Base-by-base conservation (phyloP, 2,113 vertebrate species). In the Euleptes europaea region DNA sequence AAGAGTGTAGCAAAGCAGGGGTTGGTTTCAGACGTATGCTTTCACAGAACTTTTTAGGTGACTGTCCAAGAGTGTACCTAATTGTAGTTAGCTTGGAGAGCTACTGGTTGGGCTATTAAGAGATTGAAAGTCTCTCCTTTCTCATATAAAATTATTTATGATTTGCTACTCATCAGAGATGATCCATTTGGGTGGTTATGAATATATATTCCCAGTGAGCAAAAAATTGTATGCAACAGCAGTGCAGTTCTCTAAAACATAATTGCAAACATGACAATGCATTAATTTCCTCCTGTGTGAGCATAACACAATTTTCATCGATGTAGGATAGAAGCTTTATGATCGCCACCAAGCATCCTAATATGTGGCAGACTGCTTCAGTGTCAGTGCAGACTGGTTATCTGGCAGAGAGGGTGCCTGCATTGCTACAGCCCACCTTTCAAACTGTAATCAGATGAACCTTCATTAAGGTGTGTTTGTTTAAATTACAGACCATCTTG, bases 191-290 rank as follows among this genome's bases (percentile, higher is more conserved):
- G 33, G 14, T 26, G 19, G n/a, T 35, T 13, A 35, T 70, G 69
- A 70, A 38, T 38, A 70, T 14, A 81, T 12, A 10, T 67, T 67
- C 47, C 66, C n/a, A 51, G 11, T 54, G 65, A 69, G 44, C 47
- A n/a, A 51, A 73, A 82, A 77, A 69, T 12, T 51, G 28, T 38
- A 49, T 54, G 5, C 26, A 31, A 69, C 10, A n/a, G 65, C 23
- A 26, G 11, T 15, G 35, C 66, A 69, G 65, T 57, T 35, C 77
- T 69, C 51, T 67, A 42, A 69, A 84, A n/a, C 60, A 21, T 70
- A 84, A 84, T 78, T 78, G 38, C 47, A 84, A n/a, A 78, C 47
- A 84, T 84, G 74, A 5, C 17, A 69, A 49, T 77, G 82, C 60
- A 66, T 76, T 84, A 77, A 84, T 84, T 67, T 77, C 73, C 47